These are phyloP conservation scores for Brenthis hecate DNA, from an alignment of 2,888 invertebrate species.

Conservation along the genomic window DNA sequence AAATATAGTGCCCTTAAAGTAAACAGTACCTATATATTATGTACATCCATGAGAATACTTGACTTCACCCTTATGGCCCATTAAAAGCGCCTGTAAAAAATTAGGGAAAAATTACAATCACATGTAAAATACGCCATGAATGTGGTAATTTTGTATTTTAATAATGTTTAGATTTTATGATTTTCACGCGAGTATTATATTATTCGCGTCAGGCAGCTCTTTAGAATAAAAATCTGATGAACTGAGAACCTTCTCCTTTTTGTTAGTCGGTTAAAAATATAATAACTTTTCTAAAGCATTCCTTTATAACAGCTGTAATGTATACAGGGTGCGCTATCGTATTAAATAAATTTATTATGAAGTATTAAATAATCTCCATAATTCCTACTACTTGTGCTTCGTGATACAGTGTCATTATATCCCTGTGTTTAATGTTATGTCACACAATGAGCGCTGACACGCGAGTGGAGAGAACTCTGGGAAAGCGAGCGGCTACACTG, in stretches of 20 bases:
- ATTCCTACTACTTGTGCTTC: constrained; percentile 25
- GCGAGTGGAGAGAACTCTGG: constrained; percentile 41
- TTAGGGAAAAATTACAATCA: too few relatives aligned
- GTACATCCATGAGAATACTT: too few relatives aligned
- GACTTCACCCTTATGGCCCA: too few relatives aligned
- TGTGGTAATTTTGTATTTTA: too few relatives aligned
- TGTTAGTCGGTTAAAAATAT: too few relatives aligned
- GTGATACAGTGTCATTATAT: constrained; percentile 38
- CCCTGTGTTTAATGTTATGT: constrained; percentile 39
- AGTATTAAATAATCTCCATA: constrained; percentile 21
- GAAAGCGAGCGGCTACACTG: constrained; percentile 30
- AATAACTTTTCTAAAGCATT: neutral
- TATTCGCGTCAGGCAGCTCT: neutral
- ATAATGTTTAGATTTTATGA: too few relatives aligned
- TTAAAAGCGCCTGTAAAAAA: too few relatives aligned
- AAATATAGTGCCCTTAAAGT: too few relatives aligned
- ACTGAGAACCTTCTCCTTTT: too few relatives aligned
- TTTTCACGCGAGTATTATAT: too few relatives aligned
- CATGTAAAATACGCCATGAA: too few relatives aligned
- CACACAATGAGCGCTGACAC: constrained; percentile 41
- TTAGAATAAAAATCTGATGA: neutral
- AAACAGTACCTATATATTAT: too few relatives aligned
- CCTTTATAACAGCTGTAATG: neutral
- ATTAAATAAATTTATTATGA: constrained; percentile 12
- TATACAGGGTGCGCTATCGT: constrained; percentile 1